Conservation (phyloP, 2,888 invertebrate species). For the Drosophila suboccidentalis region DNA sequence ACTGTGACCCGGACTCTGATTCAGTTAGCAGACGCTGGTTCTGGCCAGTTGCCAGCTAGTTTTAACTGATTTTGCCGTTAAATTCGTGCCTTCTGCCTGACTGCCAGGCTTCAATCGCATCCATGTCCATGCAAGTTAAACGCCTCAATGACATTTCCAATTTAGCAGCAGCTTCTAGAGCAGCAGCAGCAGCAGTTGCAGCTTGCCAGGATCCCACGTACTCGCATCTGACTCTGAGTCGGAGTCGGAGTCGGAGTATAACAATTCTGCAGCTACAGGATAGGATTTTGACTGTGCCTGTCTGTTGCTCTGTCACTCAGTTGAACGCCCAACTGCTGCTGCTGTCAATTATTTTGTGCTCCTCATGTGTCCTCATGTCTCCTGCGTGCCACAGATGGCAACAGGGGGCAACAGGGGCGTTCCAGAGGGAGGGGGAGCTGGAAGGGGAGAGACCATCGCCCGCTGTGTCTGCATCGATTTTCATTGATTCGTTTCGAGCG, state of each 20-base stretch:
- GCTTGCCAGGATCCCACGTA: constrained; percentile 19
- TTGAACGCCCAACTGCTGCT: constrained; percentile 55
- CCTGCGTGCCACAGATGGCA: constrained; percentile 58
- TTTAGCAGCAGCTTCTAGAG: constrained; percentile 41
- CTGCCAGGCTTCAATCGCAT: constrained; percentile 40
- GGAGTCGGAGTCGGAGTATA: constrained; percentile 6
- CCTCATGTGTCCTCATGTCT: constrained; percentile 18
- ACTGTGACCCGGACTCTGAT: background rate
- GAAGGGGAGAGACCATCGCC: background rate
- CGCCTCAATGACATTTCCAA: constrained; percentile 81
- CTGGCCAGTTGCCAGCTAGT: constrained; percentile 27
- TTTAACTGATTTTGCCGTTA: constrained; percentile 72
- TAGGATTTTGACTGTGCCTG: constrained; percentile 68
- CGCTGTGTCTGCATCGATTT: constrained; percentile 54
- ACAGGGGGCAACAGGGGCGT: constrained; percentile 2
- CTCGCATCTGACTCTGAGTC: too few species aligned
- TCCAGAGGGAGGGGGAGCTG: background rate
- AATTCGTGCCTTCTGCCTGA: constrained; percentile 37
- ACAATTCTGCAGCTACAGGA: constrained; percentile 29
- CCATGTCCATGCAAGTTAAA: constrained; percentile 68
- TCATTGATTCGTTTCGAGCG: constrained; percentile 57
- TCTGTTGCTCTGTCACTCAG: constrained; percentile 67
- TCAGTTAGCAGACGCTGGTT: background rate
- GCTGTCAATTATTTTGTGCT: constrained; percentile 74
- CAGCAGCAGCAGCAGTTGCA: constrained; percentile 12